These are phyloP conservation scores for Hypomecis atomaria DNA, from an alignment of 2,888 invertebrate species.

Conservation along the genomic window DNA sequence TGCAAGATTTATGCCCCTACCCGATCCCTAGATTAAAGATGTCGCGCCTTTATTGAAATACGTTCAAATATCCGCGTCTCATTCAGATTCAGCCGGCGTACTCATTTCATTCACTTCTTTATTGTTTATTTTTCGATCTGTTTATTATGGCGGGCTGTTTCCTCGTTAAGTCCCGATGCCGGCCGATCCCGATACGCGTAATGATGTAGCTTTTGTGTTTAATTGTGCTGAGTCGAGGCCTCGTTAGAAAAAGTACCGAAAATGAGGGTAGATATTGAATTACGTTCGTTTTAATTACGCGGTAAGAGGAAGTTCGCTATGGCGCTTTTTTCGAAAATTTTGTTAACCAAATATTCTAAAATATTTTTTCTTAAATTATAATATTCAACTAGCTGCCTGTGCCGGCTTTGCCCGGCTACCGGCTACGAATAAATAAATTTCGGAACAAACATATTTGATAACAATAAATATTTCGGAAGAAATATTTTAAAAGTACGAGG, in stretches of 20 bases:
- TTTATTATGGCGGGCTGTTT: slow-evolving; percentile 59
- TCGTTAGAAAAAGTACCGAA: slow-evolving; percentile 31
- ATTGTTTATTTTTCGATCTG: slow-evolving; percentile 73
- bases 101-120: slow-evolving; percentile 74
- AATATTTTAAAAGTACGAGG: no score
- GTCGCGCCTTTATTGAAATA: slow-evolving; percentile 83
- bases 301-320: background rate
- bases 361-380: background rate
- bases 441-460: no score
- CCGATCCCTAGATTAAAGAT: slow-evolving; percentile 84
- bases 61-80: slow-evolving; percentile 68
- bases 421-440: no score
- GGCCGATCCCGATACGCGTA: slow-evolving; percentile 45
- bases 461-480: no score
- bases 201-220: slow-evolving; percentile 48
- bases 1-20: slow-evolving; percentile 84
- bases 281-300: slow-evolving; percentile 25
- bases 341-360: background rate
- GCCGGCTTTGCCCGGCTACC: no score
- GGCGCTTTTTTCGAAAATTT: background rate
- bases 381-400: background rate
- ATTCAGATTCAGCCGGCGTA: slow-evolving; percentile 70
- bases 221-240: slow-evolving; percentile 39
- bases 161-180: slow-evolving; percentile 52
- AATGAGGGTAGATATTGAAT: slow-evolving; percentile 35